phyloP scores from a whole-genome alignment of 2,113 vertebrate species.

The Pogona vitticeps region DNA sequence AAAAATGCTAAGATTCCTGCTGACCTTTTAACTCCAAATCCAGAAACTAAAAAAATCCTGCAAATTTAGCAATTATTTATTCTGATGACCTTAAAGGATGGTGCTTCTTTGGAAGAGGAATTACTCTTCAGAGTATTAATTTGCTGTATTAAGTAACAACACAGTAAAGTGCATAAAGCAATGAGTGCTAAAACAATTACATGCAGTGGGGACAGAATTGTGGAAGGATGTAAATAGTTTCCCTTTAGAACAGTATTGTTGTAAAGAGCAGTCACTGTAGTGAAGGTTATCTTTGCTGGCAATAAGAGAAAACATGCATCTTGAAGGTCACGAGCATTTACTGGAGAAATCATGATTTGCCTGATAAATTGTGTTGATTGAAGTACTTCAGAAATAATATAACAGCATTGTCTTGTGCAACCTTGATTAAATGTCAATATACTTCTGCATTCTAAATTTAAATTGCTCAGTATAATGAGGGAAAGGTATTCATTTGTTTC shows the following conservation, averaged over 20 bases:
- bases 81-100: constrained; percentile 30
- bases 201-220: not conserved
- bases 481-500: not conserved
- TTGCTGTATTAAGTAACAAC: not conserved
- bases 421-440: not conserved
- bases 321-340: not conserved
- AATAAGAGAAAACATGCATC: not conserved
- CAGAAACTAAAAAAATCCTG: not conserved
- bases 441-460: not conserved
- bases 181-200: not conserved
- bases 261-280: not conserved
- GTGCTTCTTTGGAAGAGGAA: constrained; percentile 9
- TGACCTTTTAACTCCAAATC: not conserved
- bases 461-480: not conserved
- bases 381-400: constrained; percentile 2
- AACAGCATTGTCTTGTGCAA: not conserved
- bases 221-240: not conserved
- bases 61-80: not conserved
- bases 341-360: not conserved
- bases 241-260: not conserved
- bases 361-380: not conserved
- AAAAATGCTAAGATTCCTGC: not conserved
- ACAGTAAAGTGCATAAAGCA: not conserved
- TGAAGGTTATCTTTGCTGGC: constrained; percentile 8
- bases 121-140: constrained; percentile 24